phyloP scores from a whole-genome alignment of 2,113 vertebrate species.

The Gymnocephalus cernua region DNA sequence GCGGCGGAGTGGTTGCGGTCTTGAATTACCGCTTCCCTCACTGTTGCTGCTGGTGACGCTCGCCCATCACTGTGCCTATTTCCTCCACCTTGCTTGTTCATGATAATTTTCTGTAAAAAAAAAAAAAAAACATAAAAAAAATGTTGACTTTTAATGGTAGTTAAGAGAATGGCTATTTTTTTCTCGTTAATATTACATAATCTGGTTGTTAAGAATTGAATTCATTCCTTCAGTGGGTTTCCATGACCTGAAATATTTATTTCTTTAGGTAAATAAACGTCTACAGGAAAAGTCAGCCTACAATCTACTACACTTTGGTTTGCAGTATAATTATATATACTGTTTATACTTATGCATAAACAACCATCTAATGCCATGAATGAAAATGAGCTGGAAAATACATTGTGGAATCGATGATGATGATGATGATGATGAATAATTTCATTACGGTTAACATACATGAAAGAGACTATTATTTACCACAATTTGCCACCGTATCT shows the following conservation, averaged over 20 bases:
- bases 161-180: not conserved
- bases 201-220: not conserved
- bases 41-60: conserved; percentile 28
- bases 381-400: conserved; percentile 23
- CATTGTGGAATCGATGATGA: not conserved
- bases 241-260: no score
- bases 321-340: not conserved
- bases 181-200: not conserved
- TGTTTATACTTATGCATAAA: not conserved
- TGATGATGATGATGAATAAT: no score
- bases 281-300: not conserved
- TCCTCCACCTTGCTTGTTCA: conserved; percentile 53
- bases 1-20: conserved; percentile 19
- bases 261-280: not conserved
- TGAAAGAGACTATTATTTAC: no score
- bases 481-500: no score
- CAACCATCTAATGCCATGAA: conserved; percentile 8
- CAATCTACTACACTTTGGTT: not conserved
- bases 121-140: not conserved
- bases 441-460: no score
- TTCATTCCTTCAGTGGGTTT: not conserved
- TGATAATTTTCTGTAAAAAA: conserved; percentile 81
- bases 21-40: conserved; percentile 24
- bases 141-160: not conserved
- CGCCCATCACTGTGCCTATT: conserved; percentile 5